Evolutionary conservation across 1,140 invertebrate species (phyloP), one percentile per base, ranked within the genome.

Genomic region (Bradysia coprophila): DNA sequence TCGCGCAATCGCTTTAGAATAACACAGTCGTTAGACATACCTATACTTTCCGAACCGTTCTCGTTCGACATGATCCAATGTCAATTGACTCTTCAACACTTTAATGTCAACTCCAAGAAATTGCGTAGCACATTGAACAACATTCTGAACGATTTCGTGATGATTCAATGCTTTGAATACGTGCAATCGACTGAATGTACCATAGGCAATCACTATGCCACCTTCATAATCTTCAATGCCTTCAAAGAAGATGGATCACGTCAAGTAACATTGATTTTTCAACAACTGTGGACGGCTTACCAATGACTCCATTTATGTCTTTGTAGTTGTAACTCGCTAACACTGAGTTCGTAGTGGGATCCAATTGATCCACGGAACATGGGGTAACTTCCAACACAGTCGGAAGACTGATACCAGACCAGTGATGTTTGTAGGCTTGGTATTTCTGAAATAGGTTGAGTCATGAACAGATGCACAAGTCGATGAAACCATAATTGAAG

Each of bases 391-490:
- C 87, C 41, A 98, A 65, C 6, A 89, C 71, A 15, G 92, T 75
- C 3, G 89, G 86, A 23, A 94, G 65, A 47, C 80, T 72, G 38
- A 80, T 83, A 38, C 92, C 90, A 40, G 89, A 91, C 91, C 93
- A 98, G 54, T 93, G 91, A 54, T 89, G 78, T 66, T 98, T 98
- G 56, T 82, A 89, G 9, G 83, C 86, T 70, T 83, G 78, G 62
- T 83, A 94, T 56, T 78, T 76, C 86, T 93, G 63, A 42, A 69
- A 43, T n/a, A 36, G 5, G 33, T 31, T n/a, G n/a, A 8, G n/a
- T 31, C 8, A 9, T 31, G 8, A 31, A 9, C n/a, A 9, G 8
- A 31, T 31, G 8, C 28, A 31, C 28, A n/a, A 31, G 28, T n/a
- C n/a, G n/a, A n/a, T n/a, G n/a, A n/a, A n/a, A n/a, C n/a, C n/a